Base-by-base conservation (phyloP, 2,888 invertebrate genomes). In the Pterobdella sp. region DNA sequence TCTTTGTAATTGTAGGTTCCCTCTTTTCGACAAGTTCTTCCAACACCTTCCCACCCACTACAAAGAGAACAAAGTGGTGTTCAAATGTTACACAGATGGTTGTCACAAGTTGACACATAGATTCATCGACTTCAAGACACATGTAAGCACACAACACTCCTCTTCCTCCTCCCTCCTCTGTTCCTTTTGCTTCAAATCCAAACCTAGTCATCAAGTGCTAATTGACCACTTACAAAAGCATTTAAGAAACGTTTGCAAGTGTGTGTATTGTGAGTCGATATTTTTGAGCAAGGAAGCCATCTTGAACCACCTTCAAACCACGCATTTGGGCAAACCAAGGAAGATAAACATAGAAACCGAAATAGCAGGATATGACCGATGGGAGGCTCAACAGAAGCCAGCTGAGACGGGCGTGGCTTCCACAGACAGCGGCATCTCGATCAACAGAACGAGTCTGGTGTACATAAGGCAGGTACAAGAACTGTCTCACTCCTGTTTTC, bases 331-430 rank as follows among this genome's bases (percentile, higher is more conserved):
- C 1, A 22, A 66, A 14, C 72, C 73, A 2, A 74, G 66, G 65
- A 66, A 64, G 35, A 74, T 75, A n/a, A 75, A 75, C 66, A 63
- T 75, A 22, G 34, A 36, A 4, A 64, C 74, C 22, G 52, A 74
- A 49, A 74, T 75, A n/a, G 42, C 74, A 22, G 73, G 65, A 42
- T 42, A 73, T 42, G 68, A 73, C 4, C 63, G 73, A 22, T 34
- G 35, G 56, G 35, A 68, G 34, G 29, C 68, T 49, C 66, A 68
- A 49, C 10, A 65, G 52, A 66, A 52, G 26, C 32, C 34, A 67
- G 42, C 65, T 14, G n/a, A 67, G 52, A 67, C 37, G 31, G 18
- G 67, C 31, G 14, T 26, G n/a, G 49, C 72, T 29, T 36, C 52
- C 2, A 34, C 49, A 26, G 72, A 37, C 26, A 67, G 34, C 35